phyloP scores from a whole-genome alignment of 2,113 vertebrate genomes.

The Triplophysa rosa region DNA sequence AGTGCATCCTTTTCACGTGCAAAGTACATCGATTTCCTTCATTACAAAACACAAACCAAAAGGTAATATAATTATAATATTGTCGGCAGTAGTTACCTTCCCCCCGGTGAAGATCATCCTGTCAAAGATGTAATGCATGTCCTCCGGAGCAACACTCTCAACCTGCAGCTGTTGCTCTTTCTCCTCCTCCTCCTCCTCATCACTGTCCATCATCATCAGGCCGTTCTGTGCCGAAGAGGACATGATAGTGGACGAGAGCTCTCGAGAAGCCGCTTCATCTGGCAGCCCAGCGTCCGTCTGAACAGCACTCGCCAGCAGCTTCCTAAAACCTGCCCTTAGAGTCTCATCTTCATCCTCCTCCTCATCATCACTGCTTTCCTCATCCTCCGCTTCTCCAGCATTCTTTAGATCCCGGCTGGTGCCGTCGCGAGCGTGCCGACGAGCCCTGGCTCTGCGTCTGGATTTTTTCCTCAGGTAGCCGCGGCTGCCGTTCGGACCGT shows the following conservation, averaged over 20 bases:
- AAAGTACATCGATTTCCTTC: too few relatives aligned
- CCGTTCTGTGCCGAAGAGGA: slow-evolving; percentile 68
- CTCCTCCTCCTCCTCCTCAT: slow-evolving; percentile 54
- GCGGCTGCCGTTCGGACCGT: slow-evolving; percentile 34
- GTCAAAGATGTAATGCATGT: slow-evolving; percentile 92
- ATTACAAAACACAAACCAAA: too few relatives aligned
- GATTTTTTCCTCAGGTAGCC: slow-evolving; percentile 56
- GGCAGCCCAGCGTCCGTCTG: slow-evolving; percentile 44
- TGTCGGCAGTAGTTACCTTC: slow-evolving; percentile 79
- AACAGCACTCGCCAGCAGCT: slow-evolving; percentile 30
- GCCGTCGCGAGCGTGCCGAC: background rate
- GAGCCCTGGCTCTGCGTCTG: slow-evolving; percentile 10
- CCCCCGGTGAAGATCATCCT: slow-evolving; percentile 95
- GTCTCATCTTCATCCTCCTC: slow-evolving; percentile 50
- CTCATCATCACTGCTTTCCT: slow-evolving; percentile 15
- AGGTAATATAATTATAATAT: too few relatives aligned
- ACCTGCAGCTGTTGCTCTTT: slow-evolving; percentile 71
- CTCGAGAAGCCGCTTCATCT: background rate
- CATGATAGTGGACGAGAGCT: slow-evolving; percentile 32
- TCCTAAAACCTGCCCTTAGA: slow-evolving; percentile 25
- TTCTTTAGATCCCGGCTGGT: background rate
- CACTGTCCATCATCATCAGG: slow-evolving; percentile 68
- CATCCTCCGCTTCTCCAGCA: slow-evolving; percentile 10
- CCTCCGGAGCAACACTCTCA: slow-evolving; percentile 69
- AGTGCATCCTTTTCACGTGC: too few relatives aligned